Conservation (phyloP, 2,888 invertebrate species). For the Ophioninae sp. region DNA sequence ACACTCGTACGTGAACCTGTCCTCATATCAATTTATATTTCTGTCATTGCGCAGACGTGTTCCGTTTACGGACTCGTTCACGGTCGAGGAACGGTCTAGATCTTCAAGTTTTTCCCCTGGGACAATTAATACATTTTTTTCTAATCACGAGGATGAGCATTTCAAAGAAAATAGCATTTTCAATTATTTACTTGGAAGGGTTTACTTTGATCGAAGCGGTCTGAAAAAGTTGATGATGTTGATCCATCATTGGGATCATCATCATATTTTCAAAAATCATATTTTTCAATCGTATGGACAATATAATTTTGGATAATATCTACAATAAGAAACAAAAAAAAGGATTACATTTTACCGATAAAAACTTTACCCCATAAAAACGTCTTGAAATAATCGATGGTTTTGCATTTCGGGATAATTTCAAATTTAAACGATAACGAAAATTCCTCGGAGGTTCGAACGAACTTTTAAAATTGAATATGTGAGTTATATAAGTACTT, state of each 20-base stretch:
- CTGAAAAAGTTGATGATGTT: neutral
- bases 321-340: too few species aligned
- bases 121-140: neutral
- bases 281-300: too few species aligned
- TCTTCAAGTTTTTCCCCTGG: neutral
- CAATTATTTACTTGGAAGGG: neutral
- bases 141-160: neutral
- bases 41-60: neutral
- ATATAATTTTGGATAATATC: too few species aligned
- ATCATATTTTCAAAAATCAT: too few species aligned
- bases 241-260: neutral
- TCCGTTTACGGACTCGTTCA: neutral
- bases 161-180: neutral
- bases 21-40: constrained; percentile 17
- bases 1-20: neutral
- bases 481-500: too few species aligned
- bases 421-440: too few species aligned
- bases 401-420: too few species aligned
- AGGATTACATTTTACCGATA: too few species aligned
- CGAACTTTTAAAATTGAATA: too few species aligned
- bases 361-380: too few species aligned
- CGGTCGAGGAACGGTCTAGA: neutral
- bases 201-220: neutral
- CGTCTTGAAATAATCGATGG: neutral
- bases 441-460: too few species aligned